These are phyloP conservation scores for Hippocampus guttulatus DNA, from an alignment of 2,113 vertebrate genomes.

Conservation along the genomic window DNA sequence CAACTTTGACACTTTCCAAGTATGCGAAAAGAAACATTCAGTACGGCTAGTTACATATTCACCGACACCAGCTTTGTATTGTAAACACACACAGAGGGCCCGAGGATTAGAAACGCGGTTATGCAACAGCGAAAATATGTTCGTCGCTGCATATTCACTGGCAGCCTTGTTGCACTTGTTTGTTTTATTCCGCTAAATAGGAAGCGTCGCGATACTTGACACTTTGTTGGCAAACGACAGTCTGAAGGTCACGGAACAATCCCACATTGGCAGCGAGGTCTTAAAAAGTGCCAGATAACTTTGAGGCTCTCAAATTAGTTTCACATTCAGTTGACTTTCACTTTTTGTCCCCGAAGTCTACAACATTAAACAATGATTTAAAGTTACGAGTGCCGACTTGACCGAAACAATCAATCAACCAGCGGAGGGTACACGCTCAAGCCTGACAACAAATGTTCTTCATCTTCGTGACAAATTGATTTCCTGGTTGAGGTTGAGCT, in stretches of 20 bases:
- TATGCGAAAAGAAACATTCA: not conserved
- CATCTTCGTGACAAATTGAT: not conserved
- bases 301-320: slow-evolving; percentile 45
- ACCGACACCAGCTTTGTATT: slow-evolving; percentile 19
- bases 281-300: slow-evolving; percentile 43
- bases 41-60: slow-evolving; percentile 31
- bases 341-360: slow-evolving; percentile 19
- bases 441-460: not conserved
- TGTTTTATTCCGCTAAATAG: not conserved
- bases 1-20: not conserved
- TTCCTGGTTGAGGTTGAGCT: not conserved
- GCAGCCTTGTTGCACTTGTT: not conserved
- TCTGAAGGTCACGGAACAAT: slow-evolving; percentile 25
- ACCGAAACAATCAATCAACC: slow-evolving; percentile 13
- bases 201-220: slow-evolving; percentile 2
- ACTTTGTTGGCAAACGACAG: slow-evolving; percentile 1
- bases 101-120: slow-evolving; percentile 21
- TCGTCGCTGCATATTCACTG: not conserved
- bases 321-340: slow-evolving; percentile 34
- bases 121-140: slow-evolving; percentile 13
- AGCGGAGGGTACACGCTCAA: not conserved
- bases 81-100: slow-evolving; percentile 32
- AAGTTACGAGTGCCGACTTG: slow-evolving; percentile 12
- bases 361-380: slow-evolving; percentile 41
- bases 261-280: slow-evolving; percentile 14